Conservation (phyloP, 2,113 vertebrate species). For the Seriola dumerili region DNA sequence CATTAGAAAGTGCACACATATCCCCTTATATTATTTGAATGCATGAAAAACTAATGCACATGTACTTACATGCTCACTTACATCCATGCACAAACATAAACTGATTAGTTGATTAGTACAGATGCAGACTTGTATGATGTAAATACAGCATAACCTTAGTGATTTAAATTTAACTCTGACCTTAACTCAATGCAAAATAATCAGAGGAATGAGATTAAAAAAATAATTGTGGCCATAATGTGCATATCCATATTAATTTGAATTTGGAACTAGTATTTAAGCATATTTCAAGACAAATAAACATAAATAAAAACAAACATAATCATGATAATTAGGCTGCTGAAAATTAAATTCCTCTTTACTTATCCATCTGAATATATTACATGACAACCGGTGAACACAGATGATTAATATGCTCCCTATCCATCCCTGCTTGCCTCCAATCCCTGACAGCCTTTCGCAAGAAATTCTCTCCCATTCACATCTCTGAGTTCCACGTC, state of each 20-base stretch:
- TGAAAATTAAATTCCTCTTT: constrained; percentile 7
- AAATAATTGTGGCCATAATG: too few relatives aligned
- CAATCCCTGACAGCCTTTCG: constrained; percentile 63
- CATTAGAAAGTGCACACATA: constrained; percentile 35
- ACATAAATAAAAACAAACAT: background rate
- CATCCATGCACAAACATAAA: constrained; percentile 29
- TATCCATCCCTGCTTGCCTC: constrained; percentile 50
- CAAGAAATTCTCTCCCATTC: constrained; percentile 48
- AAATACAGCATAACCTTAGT: constrained; percentile 38
- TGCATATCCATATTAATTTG: background rate
- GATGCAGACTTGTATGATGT: constrained; percentile 22
- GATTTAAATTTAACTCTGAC: constrained; percentile 25
- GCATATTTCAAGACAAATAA: background rate
- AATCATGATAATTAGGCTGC: background rate
- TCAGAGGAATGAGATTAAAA: background rate
- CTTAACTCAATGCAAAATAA: constrained; percentile 4
- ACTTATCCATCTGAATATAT: constrained; percentile 21
- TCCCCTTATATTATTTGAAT: constrained; percentile 26
- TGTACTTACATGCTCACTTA: constrained; percentile 45
- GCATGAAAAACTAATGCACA: constrained; percentile 36
- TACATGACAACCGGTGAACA: constrained; percentile 36
- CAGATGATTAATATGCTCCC: constrained; percentile 46
- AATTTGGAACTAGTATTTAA: background rate
- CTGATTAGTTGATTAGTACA: constrained; percentile 47
- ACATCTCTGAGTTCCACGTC: constrained; percentile 58